Evolutionary conservation across 2,797 vertebrate genomes (phyloP), one percentile per base, ranked within the genome.

Genomic region (Spinus olivaceus): DNA sequence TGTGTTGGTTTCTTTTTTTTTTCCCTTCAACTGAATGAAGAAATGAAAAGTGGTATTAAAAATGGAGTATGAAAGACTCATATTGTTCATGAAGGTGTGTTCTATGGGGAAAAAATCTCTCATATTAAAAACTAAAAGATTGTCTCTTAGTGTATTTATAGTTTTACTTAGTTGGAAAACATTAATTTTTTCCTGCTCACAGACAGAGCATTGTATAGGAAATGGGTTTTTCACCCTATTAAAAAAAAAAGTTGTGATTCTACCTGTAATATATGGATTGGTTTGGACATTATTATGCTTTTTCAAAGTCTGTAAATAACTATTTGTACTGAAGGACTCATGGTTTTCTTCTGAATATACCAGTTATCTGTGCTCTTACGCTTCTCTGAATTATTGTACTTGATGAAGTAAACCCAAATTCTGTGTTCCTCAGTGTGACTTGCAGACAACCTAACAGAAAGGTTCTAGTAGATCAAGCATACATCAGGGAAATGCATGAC

Each of bases 311-410:
- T 53, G 7, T 20, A 77, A 51, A 5, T 18, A 57, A 12, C 20
- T 60, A 4, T 66, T 78, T 53, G 4, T 83, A 50, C 9, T 37
- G 60, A 18, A 63, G n/a, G 24, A 60, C 20, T 28, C 8, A 1
- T 53, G 12, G 7, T 32, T 85, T 82, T 49, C 21, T 73, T 51
- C 15, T 49, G 20, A 85, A 59, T 51, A n/a, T 13, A 22, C 6
- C 3, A 2, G 7, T 33, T 64, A 35, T n/a, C 51, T 57, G 7
- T 22, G 25, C 12, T 82, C 16, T 50, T 33, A 28, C 0, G 1
- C 16, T 79, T 69, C 70, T 66, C 47, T 71, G 23, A 89, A 51
- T 70, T 77, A 35, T 18, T 42, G 6, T 47, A n/a, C 5, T 44
- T 54, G 44, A 57, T 60, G 21, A 39, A 20, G 28, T 51, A 88